phyloP scores from a whole-genome alignment of 1,140 invertebrate genomes.

The Papilio polytes region DNA sequence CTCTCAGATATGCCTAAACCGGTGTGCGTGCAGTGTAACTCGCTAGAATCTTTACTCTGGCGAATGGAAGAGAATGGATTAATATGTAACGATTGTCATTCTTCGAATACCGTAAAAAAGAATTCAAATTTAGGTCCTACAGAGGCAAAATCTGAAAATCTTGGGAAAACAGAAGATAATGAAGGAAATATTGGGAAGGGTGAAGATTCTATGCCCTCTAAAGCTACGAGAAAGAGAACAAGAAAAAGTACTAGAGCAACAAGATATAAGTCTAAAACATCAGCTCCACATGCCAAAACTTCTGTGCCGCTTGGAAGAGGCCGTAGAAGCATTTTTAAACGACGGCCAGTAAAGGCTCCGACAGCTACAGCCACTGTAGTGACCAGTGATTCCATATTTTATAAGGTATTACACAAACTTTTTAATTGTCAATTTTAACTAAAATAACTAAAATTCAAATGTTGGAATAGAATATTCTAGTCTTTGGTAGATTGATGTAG shows the following conservation, averaged over 20 bases:
- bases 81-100: constrained; percentile 81
- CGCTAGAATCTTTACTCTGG: constrained; percentile 78
- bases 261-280: constrained; percentile 73
- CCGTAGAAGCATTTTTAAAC: constrained; percentile 91
- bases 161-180: constrained; percentile 68
- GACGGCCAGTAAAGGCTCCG: constrained; percentile 92
- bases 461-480: no score
- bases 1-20: constrained; percentile 63
- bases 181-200: constrained; percentile 63
- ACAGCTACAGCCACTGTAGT: constrained; percentile 91
- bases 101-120: constrained; percentile 65
- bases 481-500: no score
- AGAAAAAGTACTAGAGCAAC: constrained; percentile 79
- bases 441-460: no score
- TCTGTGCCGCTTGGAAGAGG: constrained; percentile 88
- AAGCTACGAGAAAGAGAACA: constrained; percentile 71
- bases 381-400: constrained; percentile 92
- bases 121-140: constrained; percentile 55
- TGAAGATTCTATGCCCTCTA: constrained; percentile 71
- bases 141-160: constrained; percentile 60
- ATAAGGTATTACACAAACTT: constrained; percentile 83
- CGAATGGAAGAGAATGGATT: constrained; percentile 76
- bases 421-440: no score
- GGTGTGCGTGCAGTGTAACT: constrained; percentile 75
- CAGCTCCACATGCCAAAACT: constrained; percentile 59